Evolutionary conservation across 1,140 invertebrate species (phyloP), one percentile per base, ranked within the genome.

Genomic region (Drosophila quadrilineata): DNA sequence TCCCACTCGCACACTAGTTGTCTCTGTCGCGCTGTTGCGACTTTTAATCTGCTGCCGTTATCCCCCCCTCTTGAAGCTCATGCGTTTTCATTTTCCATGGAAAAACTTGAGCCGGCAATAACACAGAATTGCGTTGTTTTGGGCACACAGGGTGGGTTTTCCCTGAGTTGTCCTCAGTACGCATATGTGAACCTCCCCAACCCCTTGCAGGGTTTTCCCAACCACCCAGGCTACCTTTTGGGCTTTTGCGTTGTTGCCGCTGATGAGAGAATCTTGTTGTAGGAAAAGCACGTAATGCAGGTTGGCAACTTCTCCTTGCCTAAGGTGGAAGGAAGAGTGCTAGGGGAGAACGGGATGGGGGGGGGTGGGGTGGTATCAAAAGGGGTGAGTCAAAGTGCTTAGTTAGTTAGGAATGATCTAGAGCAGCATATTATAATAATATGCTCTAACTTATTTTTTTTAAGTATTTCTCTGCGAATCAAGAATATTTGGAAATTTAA

Each of bases 71-170:
- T n/a, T 14, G n/a, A 33, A 50, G 53, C 56, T 70, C 56, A 38
- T 56, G 65, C 29, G 16, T 53, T 57, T 71, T 67, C 35, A 24
- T 43, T 59, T 65, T 16, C 10, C 28, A 29, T 38, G 22, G n/a
- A 14, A 48, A 43, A 80, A 65, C 46, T 64, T 48, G 45, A 40
- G 52, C 66, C 74, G 80, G 62, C 62, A 71, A 71, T 65, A 84
- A 87, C 45, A 79, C 19, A 52, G 71, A 85, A 79, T 64, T 84
- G 70, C 82, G 82, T 80, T 71, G 46, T 74, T 22, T n/a, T 33
- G 36, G 8, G 19, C 29, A 6, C 5, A 28, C 26, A 59, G 71
- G 82, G 79, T 79, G 70, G 82, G 22, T 76, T 68, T 59, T 54
- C 41, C 46, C 26, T 10, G 24, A n/a, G n/a, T n/a, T n/a, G n/a